Percentiles rank a stretch among this genome's conserved stretches.
These are phyloP conservation scores for Acronicta psi DNA, from an alignment of 2,888 invertebrate species.

Conservation along the genomic window DNA sequence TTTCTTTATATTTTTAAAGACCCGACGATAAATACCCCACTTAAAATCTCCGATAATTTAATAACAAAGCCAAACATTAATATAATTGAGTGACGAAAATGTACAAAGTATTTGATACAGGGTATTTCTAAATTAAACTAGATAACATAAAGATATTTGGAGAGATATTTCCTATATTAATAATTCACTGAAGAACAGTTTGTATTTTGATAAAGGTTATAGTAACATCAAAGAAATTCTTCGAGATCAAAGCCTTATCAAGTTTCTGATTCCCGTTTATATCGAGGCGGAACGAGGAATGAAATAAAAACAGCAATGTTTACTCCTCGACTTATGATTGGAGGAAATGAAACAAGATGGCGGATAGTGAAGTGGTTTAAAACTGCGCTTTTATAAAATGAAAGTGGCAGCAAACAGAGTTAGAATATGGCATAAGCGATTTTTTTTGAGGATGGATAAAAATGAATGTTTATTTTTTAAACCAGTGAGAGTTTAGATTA, in stretches of 20 bases:
- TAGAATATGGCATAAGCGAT: constrained; percentile 1
- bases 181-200: constrained; percentile 39
- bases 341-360: constrained; percentile 47
- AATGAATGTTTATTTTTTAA: neutral
- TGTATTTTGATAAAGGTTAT: constrained; percentile 35
- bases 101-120: constrained; percentile 18
- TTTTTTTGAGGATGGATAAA: constrained; percentile 1
- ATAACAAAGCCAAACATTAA: constrained; percentile 8
- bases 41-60: too few relatives aligned
- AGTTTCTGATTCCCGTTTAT: constrained; percentile 35
- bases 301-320: constrained; percentile 45
- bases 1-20: too few relatives aligned
- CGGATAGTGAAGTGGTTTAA: constrained; percentile 33
- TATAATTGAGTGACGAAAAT: constrained; percentile 31
- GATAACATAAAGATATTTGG: constrained; percentile 18
- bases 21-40: too few relatives aligned
- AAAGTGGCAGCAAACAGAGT: neutral
- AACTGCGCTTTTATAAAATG: constrained; percentile 24
- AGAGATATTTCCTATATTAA: constrained; percentile 37
- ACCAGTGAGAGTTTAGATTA: too few relatives aligned
- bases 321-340: constrained; percentile 38
- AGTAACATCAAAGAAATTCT: constrained; percentile 49
- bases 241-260: constrained; percentile 46
- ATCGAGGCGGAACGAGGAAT: constrained; percentile 14
- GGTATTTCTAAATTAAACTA: constrained; percentile 37